These are phyloP conservation scores for Peromyscus californicus DNA, from an alignment of 2,113 vertebrate species.

Conservation along the genomic window DNA sequence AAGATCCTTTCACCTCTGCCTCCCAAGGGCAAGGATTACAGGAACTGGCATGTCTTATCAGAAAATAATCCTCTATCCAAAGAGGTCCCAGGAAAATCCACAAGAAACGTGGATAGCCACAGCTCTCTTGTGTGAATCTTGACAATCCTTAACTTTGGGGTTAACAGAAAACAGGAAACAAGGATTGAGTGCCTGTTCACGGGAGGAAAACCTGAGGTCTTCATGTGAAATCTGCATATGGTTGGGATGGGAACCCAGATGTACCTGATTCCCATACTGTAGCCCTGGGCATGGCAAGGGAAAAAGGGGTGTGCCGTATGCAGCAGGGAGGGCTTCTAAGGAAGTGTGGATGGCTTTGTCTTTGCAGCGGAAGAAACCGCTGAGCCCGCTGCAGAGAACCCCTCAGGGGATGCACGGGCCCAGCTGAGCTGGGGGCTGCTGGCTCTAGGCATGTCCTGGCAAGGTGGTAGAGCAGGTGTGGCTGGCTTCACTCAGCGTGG, in stretches of 20 bases:
- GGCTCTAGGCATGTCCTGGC: constrained; percentile 40
- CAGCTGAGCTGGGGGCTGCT: not conserved
- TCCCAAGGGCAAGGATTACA: not conserved
- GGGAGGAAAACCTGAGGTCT: not conserved
- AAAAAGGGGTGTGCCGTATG: not conserved
- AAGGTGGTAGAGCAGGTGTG: constrained; percentile 5
- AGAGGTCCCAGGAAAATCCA: not conserved
- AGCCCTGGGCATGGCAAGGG: rapidly evolving
- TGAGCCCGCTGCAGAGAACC: not conserved
- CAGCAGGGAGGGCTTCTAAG: not conserved
- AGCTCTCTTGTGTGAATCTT: not conserved
- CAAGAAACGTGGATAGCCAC: not conserved
- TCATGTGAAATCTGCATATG: not conserved
- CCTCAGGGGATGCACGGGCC: not conserved
- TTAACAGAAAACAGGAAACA: not conserved
- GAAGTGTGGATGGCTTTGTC: not conserved
- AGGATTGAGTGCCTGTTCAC: not conserved
- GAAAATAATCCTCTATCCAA: not conserved
- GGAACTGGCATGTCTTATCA: not conserved
- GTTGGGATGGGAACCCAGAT: too few species aligned
- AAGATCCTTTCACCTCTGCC: not conserved
- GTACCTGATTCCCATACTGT: not conserved
- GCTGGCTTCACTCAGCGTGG: constrained; percentile 17
- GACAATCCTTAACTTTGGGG: too few species aligned
- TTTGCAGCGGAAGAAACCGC: not conserved